These are phyloP conservation scores for Tetrao urogallus DNA, from an alignment of 2,113 vertebrate species.

Conservation along the genomic window DNA sequence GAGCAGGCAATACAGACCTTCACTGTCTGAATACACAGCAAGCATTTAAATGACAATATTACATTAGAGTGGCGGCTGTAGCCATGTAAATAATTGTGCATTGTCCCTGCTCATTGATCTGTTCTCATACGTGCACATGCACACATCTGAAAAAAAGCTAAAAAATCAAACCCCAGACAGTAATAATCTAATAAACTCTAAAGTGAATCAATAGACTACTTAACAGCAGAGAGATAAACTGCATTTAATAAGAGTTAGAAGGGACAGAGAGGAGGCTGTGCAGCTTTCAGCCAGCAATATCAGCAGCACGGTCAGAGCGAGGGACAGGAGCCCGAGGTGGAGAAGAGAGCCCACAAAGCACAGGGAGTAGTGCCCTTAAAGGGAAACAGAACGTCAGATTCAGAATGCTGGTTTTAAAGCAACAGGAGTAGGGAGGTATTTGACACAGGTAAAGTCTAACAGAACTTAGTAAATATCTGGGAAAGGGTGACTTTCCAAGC, in stretches of 20 bases:
- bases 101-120: conserved; percentile 61
- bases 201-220: conserved; percentile 69
- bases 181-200: conserved; percentile 68
- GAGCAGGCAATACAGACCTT: conserved; percentile 57
- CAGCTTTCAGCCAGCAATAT: background rate
- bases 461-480: background rate
- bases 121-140: conserved; percentile 33
- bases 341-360: background rate
- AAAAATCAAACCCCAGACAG: conserved; percentile 60
- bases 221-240: conserved; percentile 65
- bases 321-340: background rate
- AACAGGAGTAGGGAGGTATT: background rate
- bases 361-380: background rate
- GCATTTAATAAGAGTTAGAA: conserved; percentile 67
- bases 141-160: conserved; percentile 32
- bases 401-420: background rate
- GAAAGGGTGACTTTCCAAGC: conserved; percentile 40
- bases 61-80: conserved; percentile 56
- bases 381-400: background rate
- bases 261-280: background rate
- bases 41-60: conserved; percentile 70
- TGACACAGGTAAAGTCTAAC: background rate
- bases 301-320: background rate
- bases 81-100: conserved; percentile 65
- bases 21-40: conserved; percentile 56